Base-by-base conservation (phyloP, 2,888 invertebrate genomes). In the Hirudinaria manillensis region DNA sequence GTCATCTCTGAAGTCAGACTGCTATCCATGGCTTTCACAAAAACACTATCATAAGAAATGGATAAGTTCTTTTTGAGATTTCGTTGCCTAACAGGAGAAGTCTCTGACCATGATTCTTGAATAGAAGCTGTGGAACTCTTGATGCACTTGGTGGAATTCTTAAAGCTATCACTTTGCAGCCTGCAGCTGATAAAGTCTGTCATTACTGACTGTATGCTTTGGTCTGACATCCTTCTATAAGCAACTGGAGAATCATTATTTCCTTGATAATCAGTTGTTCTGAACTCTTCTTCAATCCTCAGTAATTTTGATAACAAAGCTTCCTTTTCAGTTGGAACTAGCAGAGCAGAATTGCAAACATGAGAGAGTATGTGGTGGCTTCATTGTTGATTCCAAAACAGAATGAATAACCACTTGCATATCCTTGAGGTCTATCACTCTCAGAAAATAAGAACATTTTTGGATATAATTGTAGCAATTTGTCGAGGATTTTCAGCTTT, bases 211-310 rank as follows among this genome's bases (percentile, higher is more conserved):
- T 61, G 29, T 16, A 61, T 61, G 21, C 61, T 29, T 7, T 16
- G 61, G 21, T 21, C 61, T 2, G 61, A 61, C 24, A 2, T 61
- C 29, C 61, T 24, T n/a, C 61, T 61, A 1, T 7, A 2, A 27
- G 13, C 61, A 61, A 7, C 61, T 61, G 29, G 29, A 29, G 29
- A 29, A 61, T 61, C 61, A 61, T 61, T 61, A 1, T 10, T 29
- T 61, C 61, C 61, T 7, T 29, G 61, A 61, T 29, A 24, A 21
- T 61, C 61, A 61, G 24, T 10, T 24, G 24, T 27, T 27, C 29
- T 61, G 61, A 61, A 4, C 24, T 61, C 61, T 19, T 61, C 61
- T 61, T 61, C 61, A 29, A 61, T 61, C 29, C n/a, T 61, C 24
- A 61, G 61, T 10, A 61, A 29, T n/a, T 61, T 61, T 29, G 61